Base-by-base conservation (phyloP, 2,113 vertebrate genomes). In the Alethe castanea region DNA sequence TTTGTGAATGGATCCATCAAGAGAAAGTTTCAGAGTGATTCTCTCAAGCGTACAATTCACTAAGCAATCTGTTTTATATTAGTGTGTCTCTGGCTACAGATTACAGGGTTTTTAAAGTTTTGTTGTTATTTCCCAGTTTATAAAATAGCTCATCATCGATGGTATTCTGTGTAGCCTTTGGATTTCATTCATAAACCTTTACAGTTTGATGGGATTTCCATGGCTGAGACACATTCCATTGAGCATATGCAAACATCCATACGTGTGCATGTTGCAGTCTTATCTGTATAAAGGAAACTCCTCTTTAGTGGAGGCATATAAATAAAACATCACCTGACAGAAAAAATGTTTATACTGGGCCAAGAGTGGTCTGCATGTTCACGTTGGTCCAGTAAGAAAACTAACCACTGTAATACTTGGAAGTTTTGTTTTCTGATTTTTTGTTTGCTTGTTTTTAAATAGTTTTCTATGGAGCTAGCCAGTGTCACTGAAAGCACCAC, bases 101-200 rank as follows among this genome's bases (percentile, higher is more conserved):
- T 71, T 48, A 36, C 38, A 33, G 5, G 33, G 38, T 8, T 69
- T 62, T 81, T 31, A 50, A 91, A 81, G 47, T 44, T 33, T 52
- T 86, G 2, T 83, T 94, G 47, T 86, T 92, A 78, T 91, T 95
- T 92, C 73, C 57, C 33, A 54, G 73, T 87, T 80, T 79, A 79
- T 94, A 82, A 87, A 92, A 74, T 87, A 69, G 67, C 56, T 90
- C 71, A 54, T 96, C 79, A 57, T 47, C 42, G 19, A 59, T 47
- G 35, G 50, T 18, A 33, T 95, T 77, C 67, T 88, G 44, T 90
- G 67, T 28, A 59, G 47, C 85, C 56, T 90, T 81, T 97, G 82
- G 45, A 40, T 93, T 86, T 91, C 64, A 83, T 97, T 97, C 92
- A 80, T 80, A 90, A 95, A 86, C 42, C 60, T 82, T 69, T 62